Conservation (phyloP, 2,113 vertebrate species). For the Nothoprocta pentlandii region DNA sequence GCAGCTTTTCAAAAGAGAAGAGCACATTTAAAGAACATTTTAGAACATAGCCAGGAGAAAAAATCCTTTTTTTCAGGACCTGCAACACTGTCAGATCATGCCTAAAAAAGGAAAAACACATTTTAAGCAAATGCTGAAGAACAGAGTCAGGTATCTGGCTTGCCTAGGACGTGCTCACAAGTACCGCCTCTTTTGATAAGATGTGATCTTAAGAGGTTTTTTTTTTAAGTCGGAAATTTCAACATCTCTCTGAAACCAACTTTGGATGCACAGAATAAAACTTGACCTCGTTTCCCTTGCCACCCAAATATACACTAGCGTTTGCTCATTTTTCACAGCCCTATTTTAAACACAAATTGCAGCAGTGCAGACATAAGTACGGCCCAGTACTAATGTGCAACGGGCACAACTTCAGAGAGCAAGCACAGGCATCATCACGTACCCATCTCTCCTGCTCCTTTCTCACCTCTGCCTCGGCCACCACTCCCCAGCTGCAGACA, state of each 20-base stretch:
- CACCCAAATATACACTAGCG: not conserved
- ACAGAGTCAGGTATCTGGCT: not conserved
- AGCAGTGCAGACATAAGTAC: rapidly evolving
- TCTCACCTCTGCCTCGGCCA: not conserved
- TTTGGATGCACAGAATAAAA: not conserved
- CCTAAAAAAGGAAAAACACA: not conserved
- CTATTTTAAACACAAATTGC: not conserved
- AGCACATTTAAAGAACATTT: not conserved
- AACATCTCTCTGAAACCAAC: not conserved
- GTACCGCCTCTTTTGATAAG: not conserved
- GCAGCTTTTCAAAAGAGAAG: not conserved
- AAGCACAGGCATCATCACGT: not conserved
- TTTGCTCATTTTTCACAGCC: not conserved
- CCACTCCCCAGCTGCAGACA: not conserved
- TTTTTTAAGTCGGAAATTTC: not conserved
- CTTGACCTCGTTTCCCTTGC: not conserved
- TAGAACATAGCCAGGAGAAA: not conserved
- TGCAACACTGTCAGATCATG: not conserved
- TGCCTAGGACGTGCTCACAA: not conserved
- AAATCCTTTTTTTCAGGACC: not conserved
- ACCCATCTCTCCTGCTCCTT: not conserved
- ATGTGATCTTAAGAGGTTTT: not conserved
- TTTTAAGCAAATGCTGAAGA: not conserved
- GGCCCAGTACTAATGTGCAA: too few species aligned
- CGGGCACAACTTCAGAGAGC: not conserved